phyloP scores from a whole-genome alignment of 92 coral and sea anemone species.

The Siderastrea radians region DNA sequence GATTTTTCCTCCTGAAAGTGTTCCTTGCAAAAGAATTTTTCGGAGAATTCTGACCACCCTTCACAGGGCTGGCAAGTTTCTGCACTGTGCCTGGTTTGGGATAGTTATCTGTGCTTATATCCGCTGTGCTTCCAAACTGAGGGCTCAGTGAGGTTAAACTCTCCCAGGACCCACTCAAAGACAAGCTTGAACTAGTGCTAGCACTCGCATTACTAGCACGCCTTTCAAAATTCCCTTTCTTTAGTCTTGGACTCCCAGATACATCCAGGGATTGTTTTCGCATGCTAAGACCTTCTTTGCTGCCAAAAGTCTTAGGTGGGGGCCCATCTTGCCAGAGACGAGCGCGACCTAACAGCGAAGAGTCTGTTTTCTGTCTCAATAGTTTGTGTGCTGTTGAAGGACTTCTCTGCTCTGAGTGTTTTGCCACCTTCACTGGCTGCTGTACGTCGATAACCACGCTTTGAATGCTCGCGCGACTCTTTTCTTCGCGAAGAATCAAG shows the following conservation, averaged over 20 bases:
- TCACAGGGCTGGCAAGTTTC: conserved; percentile 45
- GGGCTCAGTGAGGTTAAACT: conserved; percentile 84
- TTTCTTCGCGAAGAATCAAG: conserved; percentile 92
- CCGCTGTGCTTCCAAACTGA: conserved; percentile 76
- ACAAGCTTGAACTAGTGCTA: conserved; percentile 78
- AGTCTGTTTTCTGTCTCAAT: conserved; percentile 71
- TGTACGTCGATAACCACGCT: conserved; percentile 75
- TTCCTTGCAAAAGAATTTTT: conserved; percentile 58
- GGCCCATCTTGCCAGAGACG: conserved; percentile 83
- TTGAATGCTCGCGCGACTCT: conserved; percentile 87
- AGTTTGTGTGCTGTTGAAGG: conserved; percentile 70
- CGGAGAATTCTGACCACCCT: conserved; percentile 30
- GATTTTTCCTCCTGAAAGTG: conserved; percentile 84
- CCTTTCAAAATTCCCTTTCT: conserved; percentile 6
- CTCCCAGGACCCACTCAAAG: conserved; percentile 83
- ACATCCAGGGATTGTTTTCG: conserved; percentile 22
- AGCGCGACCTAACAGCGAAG: conserved; percentile 64
- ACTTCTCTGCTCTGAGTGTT: conserved; percentile 53
- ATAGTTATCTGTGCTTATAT: conserved; percentile 50
- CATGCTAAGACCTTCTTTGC: neutral
- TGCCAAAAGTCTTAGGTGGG: conserved; percentile 57
- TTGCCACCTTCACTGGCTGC: conserved; percentile 60
- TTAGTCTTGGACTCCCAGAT: conserved; percentile 2
- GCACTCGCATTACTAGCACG: conserved; percentile 49
- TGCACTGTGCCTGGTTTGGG: conserved; percentile 38